These are phyloP conservation scores for Dipodomys ordii DNA, from an alignment of 2,113 vertebrate genomes.

Conservation along the genomic window DNA sequence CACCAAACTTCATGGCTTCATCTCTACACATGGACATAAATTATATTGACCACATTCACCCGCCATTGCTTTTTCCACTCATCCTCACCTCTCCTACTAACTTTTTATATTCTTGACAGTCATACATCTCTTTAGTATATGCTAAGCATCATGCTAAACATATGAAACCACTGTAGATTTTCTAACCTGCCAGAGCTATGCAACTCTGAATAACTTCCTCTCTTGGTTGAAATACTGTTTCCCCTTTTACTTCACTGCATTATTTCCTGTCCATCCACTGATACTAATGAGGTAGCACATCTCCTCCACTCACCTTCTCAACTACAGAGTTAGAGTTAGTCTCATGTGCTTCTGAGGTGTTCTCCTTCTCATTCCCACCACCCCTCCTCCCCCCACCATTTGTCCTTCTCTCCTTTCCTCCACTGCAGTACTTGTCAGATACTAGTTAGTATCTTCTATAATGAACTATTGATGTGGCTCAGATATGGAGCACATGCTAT, in stretches of 20 bases:
- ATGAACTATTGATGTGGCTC: background rate
- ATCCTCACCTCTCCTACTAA: too few relatives aligned
- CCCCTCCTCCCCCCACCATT: too few relatives aligned
- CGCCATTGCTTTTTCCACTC: too few relatives aligned
- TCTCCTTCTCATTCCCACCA: too few relatives aligned
- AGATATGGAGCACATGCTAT: background rate
- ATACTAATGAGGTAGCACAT: background rate
- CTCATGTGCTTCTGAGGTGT: too few relatives aligned
- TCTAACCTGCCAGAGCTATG: background rate
- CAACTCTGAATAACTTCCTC: background rate
- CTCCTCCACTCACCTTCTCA: background rate
- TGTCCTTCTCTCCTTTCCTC: background rate
- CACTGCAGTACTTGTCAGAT: background rate
- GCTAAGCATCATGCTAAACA: too few relatives aligned
- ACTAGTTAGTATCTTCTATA: background rate
- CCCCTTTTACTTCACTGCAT: background rate
- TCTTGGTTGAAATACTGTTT: background rate
- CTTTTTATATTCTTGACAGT: too few relatives aligned
- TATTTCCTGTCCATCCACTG: background rate
- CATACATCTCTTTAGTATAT: too few relatives aligned
- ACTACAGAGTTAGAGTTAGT: too few relatives aligned
- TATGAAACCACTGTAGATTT: background rate
- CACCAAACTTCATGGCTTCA: too few relatives aligned
- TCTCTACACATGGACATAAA: too few relatives aligned
- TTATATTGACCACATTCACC: too few relatives aligned